Conservation (phyloP, 2,113 vertebrate species). For the Tor tambroides region DNA sequence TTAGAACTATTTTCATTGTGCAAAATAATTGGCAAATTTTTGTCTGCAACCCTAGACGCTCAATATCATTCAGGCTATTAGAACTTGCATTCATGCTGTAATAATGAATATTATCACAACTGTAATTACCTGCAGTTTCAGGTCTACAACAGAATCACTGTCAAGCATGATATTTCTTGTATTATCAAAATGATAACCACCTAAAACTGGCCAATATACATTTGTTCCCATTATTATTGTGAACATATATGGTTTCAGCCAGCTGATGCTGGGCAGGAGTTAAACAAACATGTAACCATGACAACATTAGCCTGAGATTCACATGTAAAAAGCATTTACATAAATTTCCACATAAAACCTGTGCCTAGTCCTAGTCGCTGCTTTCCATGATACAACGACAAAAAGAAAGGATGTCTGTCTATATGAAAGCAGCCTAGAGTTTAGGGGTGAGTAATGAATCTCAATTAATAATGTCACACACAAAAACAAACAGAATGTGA, state of each 20-base stretch:
- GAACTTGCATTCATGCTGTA: neutral
- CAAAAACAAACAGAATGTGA: neutral
- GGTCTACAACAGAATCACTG: neutral
- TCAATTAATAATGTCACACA: neutral
- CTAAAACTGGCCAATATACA: neutral
- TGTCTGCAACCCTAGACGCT: neutral
- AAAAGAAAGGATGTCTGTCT: neutral
- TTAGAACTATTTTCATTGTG: neutral
- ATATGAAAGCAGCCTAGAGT: neutral
- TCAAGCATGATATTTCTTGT: neutral
- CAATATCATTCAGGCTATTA: neutral
- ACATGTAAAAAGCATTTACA: constrained; percentile 27
- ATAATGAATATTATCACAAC: neutral
- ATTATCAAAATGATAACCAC: neutral
- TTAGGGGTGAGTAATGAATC: neutral
- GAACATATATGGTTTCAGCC: neutral
- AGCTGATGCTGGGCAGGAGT: neutral
- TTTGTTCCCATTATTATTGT: neutral
- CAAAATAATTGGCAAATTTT: neutral
- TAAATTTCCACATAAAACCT: constrained; percentile 31
- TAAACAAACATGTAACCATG: constrained; percentile 23
- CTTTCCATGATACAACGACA: neutral
- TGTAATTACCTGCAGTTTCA: neutral
- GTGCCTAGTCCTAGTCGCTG: neutral
- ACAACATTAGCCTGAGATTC: constrained; percentile 1